These are phyloP conservation scores for Drosophila asahinai DNA, from an alignment of 1,140 invertebrate genomes.

Conservation along the genomic window DNA sequence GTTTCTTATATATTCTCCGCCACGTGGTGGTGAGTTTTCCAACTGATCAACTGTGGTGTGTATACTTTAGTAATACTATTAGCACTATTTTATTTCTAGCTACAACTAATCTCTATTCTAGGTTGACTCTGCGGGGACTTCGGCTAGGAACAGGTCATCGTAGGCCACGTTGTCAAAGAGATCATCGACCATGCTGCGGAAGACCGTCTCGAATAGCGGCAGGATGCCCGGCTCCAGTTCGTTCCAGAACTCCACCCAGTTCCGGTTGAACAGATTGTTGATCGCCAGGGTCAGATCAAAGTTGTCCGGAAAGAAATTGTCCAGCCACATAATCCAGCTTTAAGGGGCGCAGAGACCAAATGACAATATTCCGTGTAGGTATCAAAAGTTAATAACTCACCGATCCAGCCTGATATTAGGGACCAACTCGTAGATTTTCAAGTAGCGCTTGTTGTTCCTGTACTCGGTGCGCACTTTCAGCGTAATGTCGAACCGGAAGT, in stretches of 20 bases:
- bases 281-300: constrained; percentile 53
- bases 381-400: constrained; percentile 26
- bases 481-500: constrained; percentile 51
- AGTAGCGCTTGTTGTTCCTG: constrained; percentile 63
- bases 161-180: constrained; percentile 60
- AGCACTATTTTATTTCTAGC: constrained; percentile 11
- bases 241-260: constrained; percentile 71
- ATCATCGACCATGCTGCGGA: constrained; percentile 54
- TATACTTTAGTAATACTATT: constrained; percentile 13
- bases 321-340: constrained; percentile 68
- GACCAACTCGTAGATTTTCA: constrained; percentile 62
- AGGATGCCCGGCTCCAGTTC: constrained; percentile 63
- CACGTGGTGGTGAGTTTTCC: constrained; percentile 10
- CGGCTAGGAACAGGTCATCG: constrained; percentile 60
- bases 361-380: not conserved
- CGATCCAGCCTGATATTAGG: constrained; percentile 57
- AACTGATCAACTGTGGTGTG: constrained; percentile 5
- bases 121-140: not conserved
- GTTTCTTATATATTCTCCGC: constrained; percentile 8
- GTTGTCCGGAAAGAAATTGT: constrained; percentile 67
- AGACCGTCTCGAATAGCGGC: constrained; percentile 48
- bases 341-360: not conserved
- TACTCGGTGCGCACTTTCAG: constrained; percentile 62
- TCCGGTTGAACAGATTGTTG: constrained; percentile 59
- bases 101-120: constrained; percentile 2